Conservation (phyloP, 2,888 invertebrate species). For the Leucophora obtusa region DNA sequence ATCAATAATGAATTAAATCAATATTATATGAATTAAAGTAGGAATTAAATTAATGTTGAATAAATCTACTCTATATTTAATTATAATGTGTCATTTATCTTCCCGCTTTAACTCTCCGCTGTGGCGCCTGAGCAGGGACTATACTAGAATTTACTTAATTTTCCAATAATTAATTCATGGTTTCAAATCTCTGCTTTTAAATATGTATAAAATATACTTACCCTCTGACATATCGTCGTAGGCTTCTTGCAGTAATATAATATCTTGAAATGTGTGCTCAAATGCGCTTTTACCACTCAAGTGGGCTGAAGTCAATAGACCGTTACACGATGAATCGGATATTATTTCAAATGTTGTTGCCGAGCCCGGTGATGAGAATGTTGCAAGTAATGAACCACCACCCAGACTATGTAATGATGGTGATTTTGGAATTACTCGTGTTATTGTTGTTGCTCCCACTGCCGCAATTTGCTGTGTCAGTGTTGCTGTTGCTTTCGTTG, state of each 20-base stretch:
- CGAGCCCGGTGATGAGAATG: slow-evolving; percentile 74
- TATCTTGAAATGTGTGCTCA: slow-evolving; percentile 76
- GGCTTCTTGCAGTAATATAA: slow-evolving; percentile 77
- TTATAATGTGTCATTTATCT: too few species aligned
- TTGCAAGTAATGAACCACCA: slow-evolving; percentile 74
- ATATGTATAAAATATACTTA: slow-evolving; percentile 58
- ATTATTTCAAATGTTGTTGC: slow-evolving; percentile 74
- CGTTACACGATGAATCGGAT: slow-evolving; percentile 75
- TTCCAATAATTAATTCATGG: too few species aligned
- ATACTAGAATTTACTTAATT: too few species aligned
- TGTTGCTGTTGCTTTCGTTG: neutral
- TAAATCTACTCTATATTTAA: too few species aligned
- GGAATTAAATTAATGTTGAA: too few species aligned
- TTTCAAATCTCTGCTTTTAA: neutral
- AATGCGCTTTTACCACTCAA: slow-evolving; percentile 74
- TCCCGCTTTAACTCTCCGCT: too few species aligned
- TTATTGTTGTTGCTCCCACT: slow-evolving; percentile 51
- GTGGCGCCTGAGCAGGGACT: too few species aligned
- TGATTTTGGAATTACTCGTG: slow-evolving; percentile 73
- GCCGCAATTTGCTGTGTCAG: slow-evolving; percentile 41
- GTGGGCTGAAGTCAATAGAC: slow-evolving; percentile 74
- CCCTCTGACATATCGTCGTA: slow-evolving; percentile 79
- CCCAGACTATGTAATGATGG: slow-evolving; percentile 73
- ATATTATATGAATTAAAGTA: too few species aligned
- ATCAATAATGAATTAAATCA: too few species aligned